Evolutionary conservation across 92 coral and sea anemone genomes (phyloP).

Genomic region (Phenganax marumi): DNA sequence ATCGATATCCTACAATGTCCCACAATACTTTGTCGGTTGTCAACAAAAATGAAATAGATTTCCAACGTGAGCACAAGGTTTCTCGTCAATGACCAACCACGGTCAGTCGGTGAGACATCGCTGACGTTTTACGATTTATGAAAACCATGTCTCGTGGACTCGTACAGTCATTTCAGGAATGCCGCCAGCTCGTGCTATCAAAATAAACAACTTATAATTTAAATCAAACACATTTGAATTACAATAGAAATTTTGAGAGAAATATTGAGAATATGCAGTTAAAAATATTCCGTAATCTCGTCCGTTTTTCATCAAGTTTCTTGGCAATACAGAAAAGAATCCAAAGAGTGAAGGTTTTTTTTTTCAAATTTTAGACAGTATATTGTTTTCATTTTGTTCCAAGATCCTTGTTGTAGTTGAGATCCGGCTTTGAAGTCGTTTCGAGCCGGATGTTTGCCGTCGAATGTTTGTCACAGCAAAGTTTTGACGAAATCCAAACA

Average conservation of each 20-base stretch:
- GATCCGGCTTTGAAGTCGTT: too few species aligned
- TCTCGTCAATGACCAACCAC: too few species aligned
- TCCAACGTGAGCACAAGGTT: too few species aligned
- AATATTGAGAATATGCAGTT: not conserved
- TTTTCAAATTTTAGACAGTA: not conserved
- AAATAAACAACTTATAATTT: not conserved
- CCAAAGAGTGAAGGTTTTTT: not conserved
- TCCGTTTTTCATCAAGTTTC: not conserved
- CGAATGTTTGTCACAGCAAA: not conserved
- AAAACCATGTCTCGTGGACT: too few species aligned
- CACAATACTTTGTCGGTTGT: too few species aligned
- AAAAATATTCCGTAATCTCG: not conserved
- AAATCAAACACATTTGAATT: not conserved
- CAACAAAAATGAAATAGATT: too few species aligned
- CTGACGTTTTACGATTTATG: too few species aligned
- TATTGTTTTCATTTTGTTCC: not conserved
- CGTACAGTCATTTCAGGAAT: too few species aligned
- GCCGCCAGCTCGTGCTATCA: not conserved
- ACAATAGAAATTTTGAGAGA: not conserved
- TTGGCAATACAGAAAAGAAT: not conserved
- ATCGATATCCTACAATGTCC: too few species aligned
- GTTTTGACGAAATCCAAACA: conserved; percentile 16
- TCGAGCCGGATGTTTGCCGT: conserved; percentile 4
- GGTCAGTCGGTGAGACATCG: too few species aligned
- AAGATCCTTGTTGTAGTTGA: too few species aligned